Percentiles rank a stretch among this genome's conserved stretches.
Conservation (phyloP, 2,113 vertebrate species). For the Glaucidium brasilianum region DNA sequence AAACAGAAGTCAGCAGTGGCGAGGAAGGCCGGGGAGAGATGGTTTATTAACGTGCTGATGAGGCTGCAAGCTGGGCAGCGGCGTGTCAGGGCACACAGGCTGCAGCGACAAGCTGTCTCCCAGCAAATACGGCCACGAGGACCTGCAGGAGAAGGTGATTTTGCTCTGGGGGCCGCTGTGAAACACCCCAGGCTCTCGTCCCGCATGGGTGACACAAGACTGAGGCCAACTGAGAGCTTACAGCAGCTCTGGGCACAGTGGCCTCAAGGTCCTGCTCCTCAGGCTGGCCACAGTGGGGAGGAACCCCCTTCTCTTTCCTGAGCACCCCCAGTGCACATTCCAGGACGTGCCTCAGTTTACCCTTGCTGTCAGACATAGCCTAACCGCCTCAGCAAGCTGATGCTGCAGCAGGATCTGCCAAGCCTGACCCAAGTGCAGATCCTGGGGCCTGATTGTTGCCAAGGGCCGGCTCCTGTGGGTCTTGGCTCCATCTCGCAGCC, state of each 20-base stretch:
- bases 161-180: background rate
- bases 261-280: background rate
- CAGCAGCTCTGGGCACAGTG: background rate
- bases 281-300: background rate
- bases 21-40: background rate
- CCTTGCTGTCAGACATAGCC: background rate
- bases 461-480: background rate
- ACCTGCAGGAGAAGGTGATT: background rate
- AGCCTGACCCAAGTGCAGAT: background rate
- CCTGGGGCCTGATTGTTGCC: background rate
- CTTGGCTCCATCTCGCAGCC: background rate
- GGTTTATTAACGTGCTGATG: background rate
- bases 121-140: background rate
- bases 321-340: rapidly evolving
- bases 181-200: background rate
- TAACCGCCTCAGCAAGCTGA: background rate
- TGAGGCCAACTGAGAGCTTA: background rate
- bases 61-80: background rate
- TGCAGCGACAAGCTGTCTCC: background rate
- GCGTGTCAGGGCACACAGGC: rapidly evolving
- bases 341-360: background rate
- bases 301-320: background rate
- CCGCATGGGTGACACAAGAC: rapidly evolving
- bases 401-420: background rate
- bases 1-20: background rate